Evolutionary conservation across 2,888 invertebrate species (phyloP), one percentile per base, ranked within the genome.

Genomic region (Syritta pipiens): DNA sequence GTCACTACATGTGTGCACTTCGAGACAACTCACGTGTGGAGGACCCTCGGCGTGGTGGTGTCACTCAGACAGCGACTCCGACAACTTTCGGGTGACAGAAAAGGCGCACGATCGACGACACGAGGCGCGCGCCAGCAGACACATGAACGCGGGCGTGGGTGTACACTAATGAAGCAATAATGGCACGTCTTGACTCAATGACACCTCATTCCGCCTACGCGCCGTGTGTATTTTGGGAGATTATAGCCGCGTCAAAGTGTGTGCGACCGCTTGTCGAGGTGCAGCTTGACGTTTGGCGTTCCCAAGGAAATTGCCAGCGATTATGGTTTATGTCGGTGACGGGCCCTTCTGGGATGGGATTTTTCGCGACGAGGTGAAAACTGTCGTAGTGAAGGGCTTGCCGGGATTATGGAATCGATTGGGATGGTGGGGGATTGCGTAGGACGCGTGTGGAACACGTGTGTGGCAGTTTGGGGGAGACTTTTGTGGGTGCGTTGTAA

Each of bases 141-240:
- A 32, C 28, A 20, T 20, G 53, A 72, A 72, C 42, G 26, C 24
- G 59, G 26, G 59, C 72, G 77, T 77, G 72, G 81, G 82, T 62
- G 79, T 83, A 83, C 83, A 85, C 85, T 87, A 87, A 87, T 87
- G 87, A 87, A 87, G 87, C 88, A 84, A 88, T 87, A 87, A 86
- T 87, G 84, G 84, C 85, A 85, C 86, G 83, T 86, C 60, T 81
- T 60, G 63, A 44, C 59, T 65, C 53, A 59, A 42, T 46, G 77
- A 71, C 65, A 71, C 59, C 77, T 71, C 65, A 77, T 71, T 71
- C 77, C 77, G 44, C 77, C 77, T 60, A 71, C 77, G 71, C 53
- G 28, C n/a, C n/a, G n/a, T n/a, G n/a, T n/a, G 10, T 24, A 44
- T 59, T 59, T 48, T 9, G 32, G 42, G 19, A 24, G 67, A 67